phyloP scores from a whole-genome alignment of 2,888 invertebrate genomes.

The Polydrusus tereticollis region DNA sequence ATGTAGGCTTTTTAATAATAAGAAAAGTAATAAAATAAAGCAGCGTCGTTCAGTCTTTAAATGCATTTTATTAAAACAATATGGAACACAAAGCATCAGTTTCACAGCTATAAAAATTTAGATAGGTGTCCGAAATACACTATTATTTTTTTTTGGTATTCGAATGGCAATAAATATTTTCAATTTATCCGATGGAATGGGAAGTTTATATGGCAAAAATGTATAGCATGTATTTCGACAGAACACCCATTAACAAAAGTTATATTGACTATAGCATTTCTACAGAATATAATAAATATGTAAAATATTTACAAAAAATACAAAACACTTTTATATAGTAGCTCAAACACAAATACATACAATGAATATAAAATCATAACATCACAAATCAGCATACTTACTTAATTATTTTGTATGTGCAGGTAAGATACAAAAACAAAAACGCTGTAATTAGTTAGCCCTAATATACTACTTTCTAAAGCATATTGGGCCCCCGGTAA shows the following conservation, averaged over 20 bases:
- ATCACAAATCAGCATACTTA: constrained; percentile 24
- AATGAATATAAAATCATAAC: constrained; percentile 19
- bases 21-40: background rate
- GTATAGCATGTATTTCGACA: too few species aligned
- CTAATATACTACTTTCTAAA: background rate
- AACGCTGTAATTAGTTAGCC: background rate
- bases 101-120: constrained; percentile 36
- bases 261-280: constrained; percentile 25
- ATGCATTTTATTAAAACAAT: constrained; percentile 47
- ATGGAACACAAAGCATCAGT: constrained; percentile 46
- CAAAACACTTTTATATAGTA: constrained; percentile 29
- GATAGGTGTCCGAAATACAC: background rate
- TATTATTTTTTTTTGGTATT: background rate
- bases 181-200: too few species aligned
- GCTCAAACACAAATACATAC: constrained; percentile 19
- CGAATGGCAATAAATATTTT: too few species aligned
- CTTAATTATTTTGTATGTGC: constrained; percentile 11
- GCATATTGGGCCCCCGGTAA: background rate
- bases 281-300: constrained; percentile 37
- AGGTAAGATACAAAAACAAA: constrained; percentile 2
- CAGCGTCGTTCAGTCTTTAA: constrained; percentile 42
- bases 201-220: too few species aligned
- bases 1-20: too few species aligned
- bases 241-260: constrained; percentile 2
- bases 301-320: constrained; percentile 42